These are phyloP conservation scores for Condylostylus longicornis DNA, from an alignment of 1,140 invertebrate species.

Conservation along the genomic window DNA sequence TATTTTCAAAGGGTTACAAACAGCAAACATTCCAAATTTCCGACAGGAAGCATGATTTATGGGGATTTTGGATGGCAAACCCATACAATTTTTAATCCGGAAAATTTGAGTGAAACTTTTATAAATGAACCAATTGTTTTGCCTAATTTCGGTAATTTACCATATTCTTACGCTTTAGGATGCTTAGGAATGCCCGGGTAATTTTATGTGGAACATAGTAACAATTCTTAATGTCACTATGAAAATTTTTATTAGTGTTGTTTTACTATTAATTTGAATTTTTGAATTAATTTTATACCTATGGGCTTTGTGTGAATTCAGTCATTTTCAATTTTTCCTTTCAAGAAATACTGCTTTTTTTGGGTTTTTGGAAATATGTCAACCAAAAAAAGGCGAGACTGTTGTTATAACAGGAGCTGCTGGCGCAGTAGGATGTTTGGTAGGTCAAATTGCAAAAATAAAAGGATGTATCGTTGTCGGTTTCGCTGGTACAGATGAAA, in stretches of 20 bases:
- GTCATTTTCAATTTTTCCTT: too few species aligned
- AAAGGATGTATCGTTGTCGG: constrained; percentile 52
- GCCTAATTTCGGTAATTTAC: constrained; percentile 23
- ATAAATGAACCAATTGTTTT: constrained; percentile 13
- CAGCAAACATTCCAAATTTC: constrained; percentile 38
- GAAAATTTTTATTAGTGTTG: too few species aligned
- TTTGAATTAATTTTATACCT: too few species aligned
- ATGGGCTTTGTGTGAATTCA: too few species aligned
- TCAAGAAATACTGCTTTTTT: constrained; percentile 61
- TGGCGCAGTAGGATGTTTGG: constrained; percentile 53
- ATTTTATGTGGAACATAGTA: too few species aligned
- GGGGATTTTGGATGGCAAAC: constrained; percentile 42
- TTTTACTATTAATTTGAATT: too few species aligned
- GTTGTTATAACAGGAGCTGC: constrained; percentile 49
- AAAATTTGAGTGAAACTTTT: background rate
- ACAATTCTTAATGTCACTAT: too few species aligned
- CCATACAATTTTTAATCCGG: too few species aligned
- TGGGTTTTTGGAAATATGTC: constrained; percentile 48
- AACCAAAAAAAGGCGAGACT: constrained; percentile 49
- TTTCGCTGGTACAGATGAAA: constrained; percentile 51
- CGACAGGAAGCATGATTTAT: constrained; percentile 38
- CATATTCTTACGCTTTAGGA: constrained; percentile 22
- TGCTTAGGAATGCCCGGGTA: constrained; percentile 30
- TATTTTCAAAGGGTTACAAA: too few species aligned
- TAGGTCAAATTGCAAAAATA: constrained; percentile 59